Evolutionary conservation across 1,140 invertebrate genomes (phyloP).

Genomic region (Mactra quadrangularis): DNA sequence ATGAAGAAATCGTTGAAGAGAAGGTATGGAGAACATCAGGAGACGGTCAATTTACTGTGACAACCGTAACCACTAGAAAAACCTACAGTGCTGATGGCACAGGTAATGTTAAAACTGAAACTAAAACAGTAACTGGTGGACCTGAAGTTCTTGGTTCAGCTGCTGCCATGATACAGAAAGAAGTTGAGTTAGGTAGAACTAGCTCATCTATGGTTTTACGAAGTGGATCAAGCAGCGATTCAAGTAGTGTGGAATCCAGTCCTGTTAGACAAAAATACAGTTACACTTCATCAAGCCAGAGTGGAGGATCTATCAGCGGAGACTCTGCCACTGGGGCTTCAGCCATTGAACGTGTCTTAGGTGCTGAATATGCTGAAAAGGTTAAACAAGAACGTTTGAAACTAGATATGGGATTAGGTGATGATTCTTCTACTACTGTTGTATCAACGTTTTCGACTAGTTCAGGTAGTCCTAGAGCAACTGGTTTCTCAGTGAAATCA

Average conservation of each 20-base stretch:
- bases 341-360: conserved; percentile 51
- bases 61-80: conserved; percentile 64
- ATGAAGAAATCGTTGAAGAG: conserved; percentile 67
- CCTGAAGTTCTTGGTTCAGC: conserved; percentile 58
- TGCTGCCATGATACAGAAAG: conserved; percentile 50
- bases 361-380: conserved; percentile 28
- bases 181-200: conserved; percentile 45
- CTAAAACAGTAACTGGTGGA: conserved; percentile 62
- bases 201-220: conserved; percentile 14
- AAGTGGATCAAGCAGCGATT: conserved; percentile 12
- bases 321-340: conserved; percentile 1
- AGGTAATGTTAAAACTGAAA: conserved; percentile 34
- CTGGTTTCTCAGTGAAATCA: conserved; percentile 3
- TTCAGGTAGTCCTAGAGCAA: background rate
- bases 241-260: background rate
- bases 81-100: conserved; percentile 27
- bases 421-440: background rate
- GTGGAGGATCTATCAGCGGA: no score
- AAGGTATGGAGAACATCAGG: conserved; percentile 63
- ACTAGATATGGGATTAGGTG: background rate
- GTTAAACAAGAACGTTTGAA: conserved; percentile 8
- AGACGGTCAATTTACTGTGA: conserved; percentile 66
- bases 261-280: background rate
- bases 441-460: background rate
- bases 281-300: no score